Base-by-base conservation (phyloP, 2,797 vertebrate species). In the Galago senegalensis region DNA sequence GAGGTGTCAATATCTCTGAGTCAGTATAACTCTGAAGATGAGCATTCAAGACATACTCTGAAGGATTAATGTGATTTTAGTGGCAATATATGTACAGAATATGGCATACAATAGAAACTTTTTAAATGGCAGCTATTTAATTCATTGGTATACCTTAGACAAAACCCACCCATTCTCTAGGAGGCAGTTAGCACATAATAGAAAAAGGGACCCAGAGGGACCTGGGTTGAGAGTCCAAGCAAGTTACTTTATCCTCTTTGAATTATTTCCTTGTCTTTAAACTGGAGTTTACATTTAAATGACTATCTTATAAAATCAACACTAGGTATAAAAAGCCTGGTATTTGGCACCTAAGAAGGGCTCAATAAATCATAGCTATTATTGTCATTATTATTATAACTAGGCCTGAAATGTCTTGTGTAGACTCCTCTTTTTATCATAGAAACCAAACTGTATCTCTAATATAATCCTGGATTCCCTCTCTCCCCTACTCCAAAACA, bases 281-380 rank as follows among this genome's bases (percentile, higher is more conserved):
- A 77, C 21, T 69, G 37, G 63, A 69, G n/a, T 58, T 94, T 69
- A 80, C 61, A 76, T 34, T 87, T 75, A 93, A 77, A 93, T 63
- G 23, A 8, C 46, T 86, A 34, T 14, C 63, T 63, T 63, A 56
- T 5, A 75, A 37, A 58, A 75, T 49, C 40, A 69, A 76, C 12
- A 69, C 43, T 13, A 60, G 29, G 56, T 58, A 29, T 72, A 65
- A 93, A 95, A 77, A 80, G 18, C 10, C 8, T 79, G 92, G 46
- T 7, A 61, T 20, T 1, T 85, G 79, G 40, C 13, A 46, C 72
- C 76, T 7, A 70, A 27, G 65, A 67, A 87, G 49, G 56, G 18
- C 34, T 87, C 61, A 79, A 83, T 56, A 85, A 90, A 87, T 88
- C 46, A 87, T 4, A 49, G 7, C 43, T 60, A 17, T n/a, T 85